Evolutionary conservation across 2,113 vertebrate genomes (phyloP).

Genomic region (Tinamus guttatus): DNA sequence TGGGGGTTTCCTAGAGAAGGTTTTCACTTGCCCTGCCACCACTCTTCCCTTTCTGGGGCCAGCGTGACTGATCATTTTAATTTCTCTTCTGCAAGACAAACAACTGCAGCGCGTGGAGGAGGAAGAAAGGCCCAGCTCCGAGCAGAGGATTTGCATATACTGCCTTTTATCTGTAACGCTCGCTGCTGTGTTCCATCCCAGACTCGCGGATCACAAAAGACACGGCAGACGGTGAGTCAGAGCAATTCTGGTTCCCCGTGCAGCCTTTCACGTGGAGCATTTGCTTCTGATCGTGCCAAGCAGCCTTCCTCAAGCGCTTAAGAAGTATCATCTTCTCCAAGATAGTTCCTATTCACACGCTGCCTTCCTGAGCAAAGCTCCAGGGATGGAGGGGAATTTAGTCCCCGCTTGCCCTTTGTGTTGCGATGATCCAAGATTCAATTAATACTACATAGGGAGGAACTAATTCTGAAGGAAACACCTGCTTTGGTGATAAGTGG

Average conservation of each 20-base stretch:
- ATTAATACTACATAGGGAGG: slow-evolving; percentile 10
- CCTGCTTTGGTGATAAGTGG: slow-evolving; percentile 21
- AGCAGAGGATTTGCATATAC: slow-evolving; percentile 51
- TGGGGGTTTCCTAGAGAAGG: neutral
- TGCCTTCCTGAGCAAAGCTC: slow-evolving; percentile 33
- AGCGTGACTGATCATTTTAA: slow-evolving; percentile 3
- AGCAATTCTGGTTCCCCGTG: slow-evolving; percentile 3
- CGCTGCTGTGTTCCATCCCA: slow-evolving; percentile 55
- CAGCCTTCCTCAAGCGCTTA: slow-evolving; percentile 16
- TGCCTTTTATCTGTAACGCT: slow-evolving; percentile 57
- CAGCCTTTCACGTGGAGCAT: slow-evolving; percentile 14
- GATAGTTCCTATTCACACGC: neutral
- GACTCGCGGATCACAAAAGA: slow-evolving; percentile 58
- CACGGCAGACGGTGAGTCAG: slow-evolving; percentile 59
- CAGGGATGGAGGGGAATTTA: slow-evolving; percentile 37
- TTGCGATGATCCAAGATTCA: slow-evolving; percentile 43
- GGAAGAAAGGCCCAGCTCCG: neutral
- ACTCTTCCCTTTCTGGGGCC: neutral
- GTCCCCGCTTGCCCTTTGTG: slow-evolving; percentile 25
- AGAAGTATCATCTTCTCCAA: neutral
- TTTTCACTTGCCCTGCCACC: neutral
- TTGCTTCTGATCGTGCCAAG: slow-evolving; percentile 37
- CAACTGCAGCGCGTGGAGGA: neutral
- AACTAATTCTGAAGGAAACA: slow-evolving; percentile 19
- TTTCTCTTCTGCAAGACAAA: slow-evolving; percentile 11